These are phyloP conservation scores for Montipora foliosa DNA, from an alignment of 64 coral and sea anemone species.

Conservation along the genomic window DNA sequence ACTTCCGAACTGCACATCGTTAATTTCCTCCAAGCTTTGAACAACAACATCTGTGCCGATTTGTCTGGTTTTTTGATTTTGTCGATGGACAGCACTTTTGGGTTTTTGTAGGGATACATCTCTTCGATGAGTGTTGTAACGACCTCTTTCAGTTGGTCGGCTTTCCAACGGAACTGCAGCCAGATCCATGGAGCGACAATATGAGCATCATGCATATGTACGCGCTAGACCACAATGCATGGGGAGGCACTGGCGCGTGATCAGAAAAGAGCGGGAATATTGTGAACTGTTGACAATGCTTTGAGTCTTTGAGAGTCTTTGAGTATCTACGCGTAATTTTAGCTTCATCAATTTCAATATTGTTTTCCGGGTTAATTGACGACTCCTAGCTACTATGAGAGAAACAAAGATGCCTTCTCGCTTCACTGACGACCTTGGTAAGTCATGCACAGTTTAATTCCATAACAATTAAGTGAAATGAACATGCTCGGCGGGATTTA, in stretches of 20 bases:
- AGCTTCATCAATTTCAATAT: constrained; percentile 2
- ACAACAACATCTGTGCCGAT: background rate
- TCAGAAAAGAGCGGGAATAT: background rate
- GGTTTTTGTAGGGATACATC: constrained; percentile 1
- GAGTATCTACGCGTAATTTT: background rate
- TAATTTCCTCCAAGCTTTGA: background rate
- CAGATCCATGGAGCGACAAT: background rate
- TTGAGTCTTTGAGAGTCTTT: background rate
- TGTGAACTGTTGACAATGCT: background rate
- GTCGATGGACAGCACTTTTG: background rate
- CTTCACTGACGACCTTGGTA: constrained; percentile 32
- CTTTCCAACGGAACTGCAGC: constrained; percentile 2
- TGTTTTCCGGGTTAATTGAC: background rate
- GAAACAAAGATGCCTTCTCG: constrained; percentile 20
- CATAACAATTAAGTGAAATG: background rate
- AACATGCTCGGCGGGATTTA: background rate
- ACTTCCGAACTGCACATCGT: background rate
- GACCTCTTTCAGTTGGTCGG: constrained; percentile 6
- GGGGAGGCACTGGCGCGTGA: background rate
- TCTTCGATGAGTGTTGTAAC: background rate
- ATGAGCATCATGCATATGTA: background rate
- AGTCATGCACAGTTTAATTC: constrained; percentile 16
- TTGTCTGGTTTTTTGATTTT: background rate
- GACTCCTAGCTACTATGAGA: background rate
- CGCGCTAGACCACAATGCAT: background rate